Evolutionary conservation across 2,113 vertebrate species (phyloP), one percentile per base, ranked within the genome.

Genomic region (Pseudorectes ferrugineus): DNA sequence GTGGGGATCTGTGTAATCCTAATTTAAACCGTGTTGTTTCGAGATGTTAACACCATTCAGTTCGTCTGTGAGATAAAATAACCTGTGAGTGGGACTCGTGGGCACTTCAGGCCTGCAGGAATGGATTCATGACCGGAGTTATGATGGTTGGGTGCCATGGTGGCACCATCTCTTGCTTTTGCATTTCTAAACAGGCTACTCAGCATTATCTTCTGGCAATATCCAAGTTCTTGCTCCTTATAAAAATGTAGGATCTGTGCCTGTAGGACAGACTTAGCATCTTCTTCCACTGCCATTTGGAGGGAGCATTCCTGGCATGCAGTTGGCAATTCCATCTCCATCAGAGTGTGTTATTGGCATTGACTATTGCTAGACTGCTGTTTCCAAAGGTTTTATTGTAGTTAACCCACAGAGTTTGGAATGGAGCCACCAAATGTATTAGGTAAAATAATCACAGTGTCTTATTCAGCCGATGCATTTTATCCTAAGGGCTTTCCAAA

Each of bases 351-450:
- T 55, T 79, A 16, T 14, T 87, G 51, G 51, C 68, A 52, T 24
- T 67, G 78, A 11, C 45, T 94, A 24, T 49, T 43, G 38, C 59
- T 51, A 68, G 71, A 22, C 65, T 77, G 17, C 46, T 49, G 35
- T 46, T 86, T 81, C 82, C 83, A 91, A 84, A 86, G 61, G 68
- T 59, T 94, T 91, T 88, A 26, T 88, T 90, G 26, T 28, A n/a
- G 58, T 57, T 95, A 72, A 78, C 66, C 36, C 46, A 9, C 40
- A 46, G 80, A 43, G 33, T 55, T 63, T 93, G 85, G 94, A 94
- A 40, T 5, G 6, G 61, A 83, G 77, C 63, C 93, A 80, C 70
- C 38, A 49, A 91, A 78, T 54, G 14, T 73, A 85, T 87, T 75
- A 65, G 78, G 36, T 82, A 80, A 87, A 86, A 73, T 68, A 78